Evolutionary conservation across 37 sponge, comb jelly and placozoan species (phyloP), one percentile per base, ranked within the genome.

Genomic region (Dysidea cf. avara): DNA sequence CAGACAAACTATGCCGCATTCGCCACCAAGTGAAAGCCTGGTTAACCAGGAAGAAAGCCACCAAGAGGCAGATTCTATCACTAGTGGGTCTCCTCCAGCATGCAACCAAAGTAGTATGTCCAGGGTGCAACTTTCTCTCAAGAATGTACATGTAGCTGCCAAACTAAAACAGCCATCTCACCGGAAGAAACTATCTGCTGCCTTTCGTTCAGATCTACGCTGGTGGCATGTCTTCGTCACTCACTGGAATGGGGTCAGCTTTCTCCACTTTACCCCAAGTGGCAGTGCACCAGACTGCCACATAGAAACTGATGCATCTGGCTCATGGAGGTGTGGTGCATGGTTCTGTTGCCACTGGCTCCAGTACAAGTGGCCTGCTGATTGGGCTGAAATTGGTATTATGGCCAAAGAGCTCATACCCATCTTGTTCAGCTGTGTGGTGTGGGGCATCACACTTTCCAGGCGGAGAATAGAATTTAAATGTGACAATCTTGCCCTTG

Each of bases 81-180:
- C 61, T 72, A 1, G 57, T 72, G 56, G 74, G 39, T 16, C 16
- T n/a, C 18, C 39, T 81, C 1, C 36, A 62, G 7, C 79, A 78
- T 48, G 80, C 86, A 11, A 46, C 59, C 18, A 72, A 40, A 33
- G 80, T 74, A 16, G 51, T 84, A 16, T 25, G 12, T 17, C 77
- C 79, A 1, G 86, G 86, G 0, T 20, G 86, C 12, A 61, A 65
- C 17, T 78, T 78, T 38, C 9, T 72, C 1, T 29, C 53, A 17
- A 18, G 79, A 36, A 22, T 72, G 30, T 32, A 36, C 1, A 72
- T 69, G 7, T 32, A 53, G 40, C 22, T 78, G 7, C 56, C 53
- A 28, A 66, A 61, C 17, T 22, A 2, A 35, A 43, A 2, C 38
- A 36, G 54, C 56, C 26, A 3, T 18, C 43, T 26, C 7, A 65